phyloP scores from a whole-genome alignment of 1,140 invertebrate genomes.

The Magallana ariakensis region DNA sequence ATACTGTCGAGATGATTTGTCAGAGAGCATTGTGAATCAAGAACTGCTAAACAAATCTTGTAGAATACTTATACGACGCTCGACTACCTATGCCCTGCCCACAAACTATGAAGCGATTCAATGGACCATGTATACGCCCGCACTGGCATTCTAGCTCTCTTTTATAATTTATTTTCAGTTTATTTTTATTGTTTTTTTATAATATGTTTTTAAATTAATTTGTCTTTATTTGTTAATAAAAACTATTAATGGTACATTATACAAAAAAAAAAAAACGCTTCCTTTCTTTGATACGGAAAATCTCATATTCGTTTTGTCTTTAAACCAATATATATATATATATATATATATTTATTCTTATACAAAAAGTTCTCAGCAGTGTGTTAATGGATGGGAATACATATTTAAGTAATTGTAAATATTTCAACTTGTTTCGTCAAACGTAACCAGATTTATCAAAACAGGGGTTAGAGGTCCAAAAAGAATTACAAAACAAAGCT shows the following conservation, averaged over 20 bases:
- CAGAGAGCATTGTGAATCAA: background rate
- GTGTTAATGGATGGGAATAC: too few species aligned
- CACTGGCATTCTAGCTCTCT: background rate
- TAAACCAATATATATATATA: too few species aligned
- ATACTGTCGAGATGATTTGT: background rate
- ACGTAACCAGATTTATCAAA: background rate
- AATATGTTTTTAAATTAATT: background rate
- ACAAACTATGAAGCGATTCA: constrained; percentile 21
- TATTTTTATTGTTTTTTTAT: background rate
- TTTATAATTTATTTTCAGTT: background rate
- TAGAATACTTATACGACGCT: constrained; percentile 12
- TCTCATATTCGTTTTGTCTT: background rate
- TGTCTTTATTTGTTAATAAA: background rate
- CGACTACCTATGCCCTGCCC: background rate
- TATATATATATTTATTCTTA: too few species aligned
- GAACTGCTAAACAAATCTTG: background rate
- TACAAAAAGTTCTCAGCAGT: too few species aligned
- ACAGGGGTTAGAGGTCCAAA: background rate
- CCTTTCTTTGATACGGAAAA: background rate
- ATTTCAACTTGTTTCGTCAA: background rate
- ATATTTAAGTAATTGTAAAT: background rate
- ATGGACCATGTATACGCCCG: background rate
- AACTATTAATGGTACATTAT: background rate
- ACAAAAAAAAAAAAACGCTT: background rate
- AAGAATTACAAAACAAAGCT: background rate